Base-by-base conservation (phyloP, 2,888 invertebrate genomes). In the Drosophila eohydei region DNA sequence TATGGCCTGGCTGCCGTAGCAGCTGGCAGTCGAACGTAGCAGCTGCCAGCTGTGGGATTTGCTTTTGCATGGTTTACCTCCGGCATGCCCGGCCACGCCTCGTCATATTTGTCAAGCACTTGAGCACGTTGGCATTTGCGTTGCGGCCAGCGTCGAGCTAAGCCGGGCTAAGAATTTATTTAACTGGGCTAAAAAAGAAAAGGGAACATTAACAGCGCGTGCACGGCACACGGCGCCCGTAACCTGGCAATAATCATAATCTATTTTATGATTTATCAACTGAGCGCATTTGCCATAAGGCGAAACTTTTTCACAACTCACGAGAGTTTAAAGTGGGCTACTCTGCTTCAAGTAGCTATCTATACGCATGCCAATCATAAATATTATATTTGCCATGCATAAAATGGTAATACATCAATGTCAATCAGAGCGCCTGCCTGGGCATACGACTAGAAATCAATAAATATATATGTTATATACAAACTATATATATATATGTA, bases 81-180 rank as follows among this genome's bases (percentile, higher is more conserved):
- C 44, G 30, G 67, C 80, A 72, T 67, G 48, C 63, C 65, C 36
- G 14, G 30, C 38, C 48, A 55, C 48, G 58, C 74, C 81, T 73
- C 66, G 28, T 69, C 82, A 74, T 85, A 85, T 85, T 85, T 85
- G 85, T 78, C 80, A 81, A 77, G 81, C 85, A 83, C 87, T 86
- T 63, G 82, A 78, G 80, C 66, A 77, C 80, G 74, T 82, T 70
- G 71, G 73, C 78, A 56, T 70, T 81, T 81, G 70, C 41, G 48
- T 68, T 68, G 74, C 50, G 57, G 40, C 57, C 16, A 38, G 46
- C 38, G 14, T 26, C 12, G 21, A 40, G 28, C 61, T 59, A 54
- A 70, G 70, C 61, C 34, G 36, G 16, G 34, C 34, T 55, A 69
- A 60, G 59, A 69, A 73, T 76, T 64, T 58, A 68, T 64, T 61